Evolutionary conservation across 2,888 invertebrate genomes (phyloP), one percentile per base, ranked within the genome.

Genomic region (Drosophila monieri): DNA sequence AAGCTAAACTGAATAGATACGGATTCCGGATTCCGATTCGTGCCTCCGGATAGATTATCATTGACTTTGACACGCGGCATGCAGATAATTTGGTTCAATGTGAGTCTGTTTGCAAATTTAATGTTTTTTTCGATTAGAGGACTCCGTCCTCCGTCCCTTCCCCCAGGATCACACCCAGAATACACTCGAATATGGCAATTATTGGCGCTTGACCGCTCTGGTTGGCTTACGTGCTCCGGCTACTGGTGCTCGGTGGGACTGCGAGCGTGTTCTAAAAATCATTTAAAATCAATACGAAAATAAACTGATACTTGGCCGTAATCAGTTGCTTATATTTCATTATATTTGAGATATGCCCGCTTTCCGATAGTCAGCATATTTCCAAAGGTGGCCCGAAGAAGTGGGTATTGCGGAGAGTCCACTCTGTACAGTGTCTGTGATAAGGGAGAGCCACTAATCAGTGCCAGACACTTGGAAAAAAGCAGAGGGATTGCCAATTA

Each of bases 251-350:
- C 59, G 30, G 23, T 18, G 59, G 49, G 71, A 80, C 79, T 80
- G 21, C 2, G 80, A 80, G 66, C 18, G 43, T 18, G 37, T 48
- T 48, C 59, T 58, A 56, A 65, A 76, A 55, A 41, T 49, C 48
- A 69, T 74, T 71, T 68, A 54, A 79, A 86, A 77, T 66, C 77
- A 86, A 70, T 55, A 55, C 39, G 30, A 67, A 59, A 37, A 43
- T 61, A 85, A 71, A 65, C 68, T 68, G 68, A 55, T 48, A 77
- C 66, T 75, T 72, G 74, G 60, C 81, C 74, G 85, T 88, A 81
- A 88, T 81, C 85, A 85, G 76, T 61, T 43, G 74, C 59, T 60
- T 77, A 54, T 74, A 77, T 77, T 84, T 80, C 68, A 73, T 84
- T 84, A 67, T 68, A 57, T 51, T 44, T 44, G 52, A 56, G 72